Evolutionary conservation across 2,113 vertebrate species (phyloP), one percentile per base, ranked within the genome.

Genomic region (Hippocampus comes): DNA sequence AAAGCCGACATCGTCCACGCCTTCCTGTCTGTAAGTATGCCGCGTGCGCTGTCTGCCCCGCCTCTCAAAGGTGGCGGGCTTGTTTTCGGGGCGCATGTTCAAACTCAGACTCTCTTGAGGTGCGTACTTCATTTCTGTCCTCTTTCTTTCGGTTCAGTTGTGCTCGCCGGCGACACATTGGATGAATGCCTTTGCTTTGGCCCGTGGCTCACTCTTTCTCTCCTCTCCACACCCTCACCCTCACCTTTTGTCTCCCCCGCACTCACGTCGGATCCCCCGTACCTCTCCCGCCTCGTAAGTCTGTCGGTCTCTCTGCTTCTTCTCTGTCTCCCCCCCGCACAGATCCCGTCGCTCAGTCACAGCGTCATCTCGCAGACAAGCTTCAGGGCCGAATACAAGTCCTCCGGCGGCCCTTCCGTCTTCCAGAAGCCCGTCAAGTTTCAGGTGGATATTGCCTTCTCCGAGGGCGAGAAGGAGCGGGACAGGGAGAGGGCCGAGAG

Each of bases 391-490:
- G 95, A 97, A 82, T 96, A 96, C 84, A 96, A 96, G 85, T 93
- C 95, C 85, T 95, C 95, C 11, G 95, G 93, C 9, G 95, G 95
- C 74, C 95, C 95, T 25, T 95, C 95, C 67, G 95, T 96, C 91
- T 96, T 97, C 94, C 95, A 97, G 92, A 97, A 97, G 87, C 95
- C 95, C 1, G 95, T 96, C 87, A 95, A 94, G 87, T 96, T 96
- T 88, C 95, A 96, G 83, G 95, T 96, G 91, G 95, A 96, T 92
- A 96, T 97, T 82, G 93, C 94, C 67, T 95, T 94, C 87, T 96
- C 95, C 1, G 95, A 96, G 82, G 94, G 94, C 60, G 93, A 93
- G 83, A 91, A 94, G 27, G 92, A 91, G 49, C 88, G 93, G 2
- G 94, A 94, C 66, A 85, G 93, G 43, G 87, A 94, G 71, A 88